phyloP scores from a whole-genome alignment of 2,113 vertebrate species.

The Cynopterus brachyotis region DNA sequence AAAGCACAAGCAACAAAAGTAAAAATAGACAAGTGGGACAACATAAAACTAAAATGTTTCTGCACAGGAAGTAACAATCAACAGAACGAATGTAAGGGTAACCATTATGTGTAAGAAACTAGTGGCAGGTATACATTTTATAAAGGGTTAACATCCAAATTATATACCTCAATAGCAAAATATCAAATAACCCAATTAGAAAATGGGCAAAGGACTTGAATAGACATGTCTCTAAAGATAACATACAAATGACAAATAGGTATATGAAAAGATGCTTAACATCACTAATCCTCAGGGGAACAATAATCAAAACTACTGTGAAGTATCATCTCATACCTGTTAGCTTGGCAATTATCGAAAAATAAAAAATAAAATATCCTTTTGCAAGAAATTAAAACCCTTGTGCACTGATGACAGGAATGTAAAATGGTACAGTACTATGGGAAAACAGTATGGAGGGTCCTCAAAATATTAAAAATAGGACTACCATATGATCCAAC shows the following conservation, averaged over 20 bases:
- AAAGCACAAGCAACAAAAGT: background rate
- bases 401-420: background rate
- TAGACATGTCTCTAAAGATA: background rate
- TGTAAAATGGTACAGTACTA: background rate
- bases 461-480: background rate
- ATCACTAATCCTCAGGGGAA: background rate
- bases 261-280: background rate
- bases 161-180: background rate
- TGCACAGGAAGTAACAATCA: background rate
- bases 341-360: background rate
- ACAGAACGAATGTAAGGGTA: background rate
- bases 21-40: background rate
- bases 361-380: background rate
- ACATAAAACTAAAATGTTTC: background rate
- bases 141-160: background rate
- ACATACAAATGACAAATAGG: background rate
- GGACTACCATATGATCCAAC: background rate
- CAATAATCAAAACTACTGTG: background rate
- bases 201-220: background rate
- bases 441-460: background rate
- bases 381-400: background rate
- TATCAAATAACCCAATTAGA: background rate
- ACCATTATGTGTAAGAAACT: background rate
- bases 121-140: background rate
- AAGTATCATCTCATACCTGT: background rate